Evolutionary conservation across 1,140 invertebrate genomes (phyloP).

Genomic region (Drosophila subpulchrella): DNA sequence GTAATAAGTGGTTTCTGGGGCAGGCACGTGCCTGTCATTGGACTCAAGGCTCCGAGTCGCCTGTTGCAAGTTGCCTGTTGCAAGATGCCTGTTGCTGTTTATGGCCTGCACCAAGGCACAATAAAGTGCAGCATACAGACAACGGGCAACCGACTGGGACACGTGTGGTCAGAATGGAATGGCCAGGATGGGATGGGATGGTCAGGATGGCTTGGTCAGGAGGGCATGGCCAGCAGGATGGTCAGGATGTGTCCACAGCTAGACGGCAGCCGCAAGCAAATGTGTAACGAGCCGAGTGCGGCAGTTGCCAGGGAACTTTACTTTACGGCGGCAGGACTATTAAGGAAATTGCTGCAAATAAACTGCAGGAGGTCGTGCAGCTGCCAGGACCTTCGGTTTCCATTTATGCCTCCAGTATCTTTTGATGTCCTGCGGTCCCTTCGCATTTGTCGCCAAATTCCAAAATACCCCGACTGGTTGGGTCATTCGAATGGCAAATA

Average conservation of each 20-base stretch:
- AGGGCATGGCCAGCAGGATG: conserved; percentile 7
- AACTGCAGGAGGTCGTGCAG: conserved; percentile 52
- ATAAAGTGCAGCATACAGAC: conserved; percentile 49
- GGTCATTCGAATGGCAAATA: conserved; percentile 70
- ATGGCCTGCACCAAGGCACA: conserved; percentile 34
- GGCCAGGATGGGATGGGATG: background rate
- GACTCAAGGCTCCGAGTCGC: background rate
- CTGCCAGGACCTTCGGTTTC: background rate
- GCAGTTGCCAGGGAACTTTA: conserved; percentile 31
- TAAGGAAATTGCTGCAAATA: conserved; percentile 73
- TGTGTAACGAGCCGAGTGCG: conserved; percentile 40
- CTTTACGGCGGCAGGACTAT: conserved; percentile 61
- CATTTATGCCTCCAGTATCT: conserved; percentile 1
- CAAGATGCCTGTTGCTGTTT: conserved; percentile 34
- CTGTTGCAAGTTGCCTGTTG: conserved; percentile 28
- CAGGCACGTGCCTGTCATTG: conserved; percentile 26
- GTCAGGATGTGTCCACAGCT: conserved; percentile 41
- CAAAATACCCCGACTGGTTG: conserved; percentile 6
- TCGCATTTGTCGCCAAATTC: conserved; percentile 16
- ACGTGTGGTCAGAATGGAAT: conserved; percentile 30
- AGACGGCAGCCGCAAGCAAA: conserved; percentile 30
- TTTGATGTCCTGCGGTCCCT: conserved; percentile 48
- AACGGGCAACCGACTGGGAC: conserved; percentile 24
- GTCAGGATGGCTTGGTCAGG: background rate
- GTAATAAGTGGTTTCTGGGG: background rate